Percentiles rank a stretch among this genome's conserved stretches.
Conservation (phyloP, 2,797 vertebrate species). For the Artibeus jamaicensis region DNA sequence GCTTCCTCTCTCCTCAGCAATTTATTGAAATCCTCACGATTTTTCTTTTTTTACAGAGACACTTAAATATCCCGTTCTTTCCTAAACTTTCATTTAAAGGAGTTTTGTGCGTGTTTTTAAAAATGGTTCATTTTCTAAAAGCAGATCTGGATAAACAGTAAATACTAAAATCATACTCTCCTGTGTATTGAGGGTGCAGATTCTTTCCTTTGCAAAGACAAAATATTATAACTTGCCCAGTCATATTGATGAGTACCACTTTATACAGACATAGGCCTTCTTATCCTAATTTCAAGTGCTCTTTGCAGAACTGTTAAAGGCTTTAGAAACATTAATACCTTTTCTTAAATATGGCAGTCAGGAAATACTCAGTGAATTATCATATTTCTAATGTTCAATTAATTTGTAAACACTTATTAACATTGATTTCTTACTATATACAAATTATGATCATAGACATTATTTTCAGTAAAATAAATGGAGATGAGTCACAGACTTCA, state of each 20-base stretch:
- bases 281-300: background rate
- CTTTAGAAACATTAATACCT: background rate
- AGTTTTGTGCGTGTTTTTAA: background rate
- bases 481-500: background rate
- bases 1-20: background rate
- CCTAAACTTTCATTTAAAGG: background rate
- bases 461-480: background rate
- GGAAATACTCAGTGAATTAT: background rate
- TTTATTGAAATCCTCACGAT: background rate
- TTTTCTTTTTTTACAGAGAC: background rate
- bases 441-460: background rate
- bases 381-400: background rate
- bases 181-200: background rate
- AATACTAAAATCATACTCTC: background rate
- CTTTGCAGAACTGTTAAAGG: background rate
- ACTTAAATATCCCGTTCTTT: background rate
- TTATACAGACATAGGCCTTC: background rate
- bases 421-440: background rate
- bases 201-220: background rate
- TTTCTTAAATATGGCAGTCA: background rate
- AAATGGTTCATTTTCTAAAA: conserved; percentile 15
- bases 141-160: background rate
- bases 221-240: background rate
- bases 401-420: background rate
- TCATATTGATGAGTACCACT: background rate